Evolutionary conservation across 2,113 vertebrate species (phyloP).

Genomic region (Varanus komodoensis): DNA sequence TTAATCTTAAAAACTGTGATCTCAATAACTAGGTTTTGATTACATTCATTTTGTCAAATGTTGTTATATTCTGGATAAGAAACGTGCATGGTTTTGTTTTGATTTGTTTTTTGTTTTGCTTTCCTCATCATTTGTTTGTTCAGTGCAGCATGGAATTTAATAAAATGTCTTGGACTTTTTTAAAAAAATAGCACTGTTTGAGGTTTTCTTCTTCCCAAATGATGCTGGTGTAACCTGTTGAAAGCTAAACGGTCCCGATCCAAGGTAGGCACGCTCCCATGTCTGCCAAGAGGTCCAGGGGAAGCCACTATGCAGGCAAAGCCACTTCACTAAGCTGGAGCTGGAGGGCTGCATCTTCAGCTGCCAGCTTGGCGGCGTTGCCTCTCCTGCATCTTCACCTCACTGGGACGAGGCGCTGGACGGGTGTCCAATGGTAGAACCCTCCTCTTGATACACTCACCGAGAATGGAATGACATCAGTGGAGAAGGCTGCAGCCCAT

Average conservation of each 20-base stretch:
- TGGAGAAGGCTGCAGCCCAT: too few species aligned
- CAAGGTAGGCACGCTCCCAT: too few species aligned
- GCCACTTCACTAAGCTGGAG: background rate
- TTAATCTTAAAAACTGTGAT: constrained; percentile 71
- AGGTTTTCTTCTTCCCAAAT: background rate
- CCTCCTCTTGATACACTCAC: too few species aligned
- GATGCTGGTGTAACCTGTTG: background rate
- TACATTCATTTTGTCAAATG: constrained; percentile 65
- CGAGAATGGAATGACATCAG: too few species aligned
- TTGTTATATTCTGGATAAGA: constrained; percentile 69
- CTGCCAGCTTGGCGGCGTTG: too few species aligned
- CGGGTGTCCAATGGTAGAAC: too few species aligned
- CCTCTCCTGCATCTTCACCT: too few species aligned
- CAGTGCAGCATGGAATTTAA: constrained; percentile 74
- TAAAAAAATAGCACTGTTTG: constrained; percentile 10
- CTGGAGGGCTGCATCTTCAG: too few species aligned
- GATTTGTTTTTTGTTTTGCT: constrained; percentile 8
- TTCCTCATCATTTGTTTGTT: constrained; percentile 70
- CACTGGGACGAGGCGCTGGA: too few species aligned
- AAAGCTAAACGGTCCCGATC: background rate
- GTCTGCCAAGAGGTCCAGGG: too few species aligned
- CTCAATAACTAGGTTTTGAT: constrained; percentile 76
- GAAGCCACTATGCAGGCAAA: background rate
- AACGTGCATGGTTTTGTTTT: constrained; percentile 70
- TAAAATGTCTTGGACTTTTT: constrained; percentile 73